Evolutionary conservation across 2,113 vertebrate species (phyloP), one percentile per base, ranked within the genome.

Genomic region (Pedetes capensis): DNA sequence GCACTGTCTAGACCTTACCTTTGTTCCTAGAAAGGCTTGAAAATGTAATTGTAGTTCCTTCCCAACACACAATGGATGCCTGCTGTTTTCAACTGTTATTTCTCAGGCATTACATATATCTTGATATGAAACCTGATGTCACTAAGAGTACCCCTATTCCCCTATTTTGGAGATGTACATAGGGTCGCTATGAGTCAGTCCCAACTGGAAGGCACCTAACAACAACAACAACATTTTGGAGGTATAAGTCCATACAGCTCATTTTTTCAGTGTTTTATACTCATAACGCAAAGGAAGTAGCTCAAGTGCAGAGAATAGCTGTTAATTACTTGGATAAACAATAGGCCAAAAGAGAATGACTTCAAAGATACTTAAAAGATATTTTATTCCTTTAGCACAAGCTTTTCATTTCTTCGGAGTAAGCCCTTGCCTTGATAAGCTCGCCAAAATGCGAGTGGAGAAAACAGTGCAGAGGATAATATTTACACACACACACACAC

Each of bases 231-330:
- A n/a, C n/a, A n/a, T n/a, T n/a, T n/a, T n/a, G n/a, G n/a, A n/a
- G n/a, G n/a, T n/a, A n/a, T n/a, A n/a, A n/a, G n/a, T n/a, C n/a
- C n/a, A n/a, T n/a, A n/a, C 27, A 17, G 8, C 17, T 57, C 17
- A 5, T 17, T 29, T 82, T 64, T 49, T 51, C 29, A 64, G 29
- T 14, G 3, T 8, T 20, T 84, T 79, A 4, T 87, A 25, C 42
- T 80, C 49, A 27, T 51, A 63, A 72, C 25, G 84, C 34, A 57
- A 68, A 53, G 51, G 64, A 82, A 88, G 78, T 59, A 83, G 55
- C 17, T 42, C 11, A 34, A 68, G 59, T 79, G n/a, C 82, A 78
- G 53, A 87, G 32, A 84, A 44, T n/a, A 47, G 47, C 55, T 57
- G 25, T 81, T 78, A 61, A 32, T 32, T 44, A 72, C 66, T 44